Conservation (phyloP, 2,113 vertebrate species). For the Esox niger region DNA sequence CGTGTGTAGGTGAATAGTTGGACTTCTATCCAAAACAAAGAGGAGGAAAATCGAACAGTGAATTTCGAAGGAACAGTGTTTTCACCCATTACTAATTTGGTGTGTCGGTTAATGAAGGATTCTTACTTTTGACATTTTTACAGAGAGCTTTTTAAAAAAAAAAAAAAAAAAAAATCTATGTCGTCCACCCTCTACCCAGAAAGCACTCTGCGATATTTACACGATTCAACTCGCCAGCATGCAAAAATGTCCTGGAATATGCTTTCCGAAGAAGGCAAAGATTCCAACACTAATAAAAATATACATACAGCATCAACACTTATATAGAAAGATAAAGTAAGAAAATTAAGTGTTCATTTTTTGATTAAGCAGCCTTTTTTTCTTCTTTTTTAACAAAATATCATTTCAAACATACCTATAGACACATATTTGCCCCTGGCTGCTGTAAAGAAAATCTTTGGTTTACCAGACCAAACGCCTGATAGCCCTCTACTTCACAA, state of each 20-base stretch:
- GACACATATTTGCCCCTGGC: slow-evolving; percentile 54
- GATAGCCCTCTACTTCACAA: slow-evolving; percentile 58
- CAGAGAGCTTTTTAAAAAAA: slow-evolving; percentile 40
- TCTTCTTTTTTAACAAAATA: slow-evolving; percentile 59
- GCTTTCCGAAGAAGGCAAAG: slow-evolving; percentile 32
- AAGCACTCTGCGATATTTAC: slow-evolving; percentile 63
- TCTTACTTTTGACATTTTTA: background rate
- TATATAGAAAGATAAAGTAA: slow-evolving; percentile 61
- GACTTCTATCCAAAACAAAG: background rate
- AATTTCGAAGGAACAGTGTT: slow-evolving; percentile 15
- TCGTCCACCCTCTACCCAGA: slow-evolving; percentile 48
- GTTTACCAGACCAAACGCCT: slow-evolving; percentile 68
- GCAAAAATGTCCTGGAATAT: slow-evolving; percentile 22
- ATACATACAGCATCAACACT: slow-evolving; percentile 66
- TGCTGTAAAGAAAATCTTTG: slow-evolving; percentile 65
- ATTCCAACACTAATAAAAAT: slow-evolving; percentile 36
- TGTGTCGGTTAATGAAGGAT: slow-evolving; percentile 48
- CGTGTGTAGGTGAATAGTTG: background rate
- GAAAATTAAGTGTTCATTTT: slow-evolving; percentile 40
- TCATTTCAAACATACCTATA: slow-evolving; percentile 48
- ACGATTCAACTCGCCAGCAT: slow-evolving; percentile 31
- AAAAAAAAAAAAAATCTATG: slow-evolving; percentile 41
- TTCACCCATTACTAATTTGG: slow-evolving; percentile 24
- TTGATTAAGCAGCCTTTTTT: slow-evolving; percentile 67
- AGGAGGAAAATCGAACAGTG: slow-evolving; percentile 9